Evolutionary conservation across 2,888 invertebrate genomes (phyloP).

Genomic region (Mantis religiosa): DNA sequence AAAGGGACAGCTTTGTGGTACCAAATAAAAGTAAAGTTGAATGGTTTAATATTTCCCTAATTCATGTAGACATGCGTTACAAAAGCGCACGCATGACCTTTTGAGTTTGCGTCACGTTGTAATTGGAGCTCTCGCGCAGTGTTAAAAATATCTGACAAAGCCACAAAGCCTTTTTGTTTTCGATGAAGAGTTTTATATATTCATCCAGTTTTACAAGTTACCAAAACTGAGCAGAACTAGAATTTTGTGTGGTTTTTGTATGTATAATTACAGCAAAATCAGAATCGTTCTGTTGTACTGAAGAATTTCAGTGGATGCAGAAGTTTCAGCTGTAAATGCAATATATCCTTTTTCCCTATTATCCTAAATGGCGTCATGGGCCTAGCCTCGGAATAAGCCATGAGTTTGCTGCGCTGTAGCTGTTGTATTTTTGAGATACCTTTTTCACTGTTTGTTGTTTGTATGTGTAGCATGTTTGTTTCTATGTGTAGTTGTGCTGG

Average conservation of each 20-base stretch:
- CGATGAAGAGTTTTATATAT: background rate
- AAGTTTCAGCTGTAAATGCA: no score
- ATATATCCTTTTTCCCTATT: background rate
- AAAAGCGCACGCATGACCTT: no score
- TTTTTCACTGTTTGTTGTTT: background rate
- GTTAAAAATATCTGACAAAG: background rate
- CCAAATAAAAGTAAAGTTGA: background rate
- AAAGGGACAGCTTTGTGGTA: background rate
- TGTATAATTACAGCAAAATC: no score
- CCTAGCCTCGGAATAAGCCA: background rate
- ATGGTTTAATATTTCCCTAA: no score
- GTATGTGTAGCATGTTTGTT: background rate
- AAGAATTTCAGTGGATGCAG: no score
- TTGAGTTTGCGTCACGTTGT: background rate
- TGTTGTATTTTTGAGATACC: background rate
- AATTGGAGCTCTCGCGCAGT: background rate
- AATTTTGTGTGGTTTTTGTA: background rate
- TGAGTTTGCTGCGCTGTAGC: background rate
- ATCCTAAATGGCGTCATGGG: background rate
- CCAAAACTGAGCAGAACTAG: background rate
- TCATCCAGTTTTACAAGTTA: background rate
- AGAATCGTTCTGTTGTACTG: no score
- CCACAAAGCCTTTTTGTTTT: background rate
- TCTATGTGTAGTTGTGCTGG: background rate
- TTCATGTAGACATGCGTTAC: no score